A percentile compares a stretch with the other conserved stretches of the same genome.
Evolutionary conservation across 2,797 vertebrate species (phyloP).

Genomic region (Xiphophorus birchmanni): DNA sequence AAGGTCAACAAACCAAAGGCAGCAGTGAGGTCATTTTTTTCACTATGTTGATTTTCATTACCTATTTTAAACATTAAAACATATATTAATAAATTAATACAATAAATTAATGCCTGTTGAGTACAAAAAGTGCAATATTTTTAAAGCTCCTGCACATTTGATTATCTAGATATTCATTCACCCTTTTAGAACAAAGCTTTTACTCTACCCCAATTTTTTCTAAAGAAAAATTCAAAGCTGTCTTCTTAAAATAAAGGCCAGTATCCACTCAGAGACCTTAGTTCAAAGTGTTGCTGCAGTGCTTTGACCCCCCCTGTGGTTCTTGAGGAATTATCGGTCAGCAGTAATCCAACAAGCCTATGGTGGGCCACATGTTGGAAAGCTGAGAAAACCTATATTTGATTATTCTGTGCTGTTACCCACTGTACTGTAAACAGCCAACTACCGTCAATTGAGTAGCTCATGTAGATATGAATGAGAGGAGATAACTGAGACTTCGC

Average conservation of each 20-base stretch:
- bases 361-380: conserved; percentile 48
- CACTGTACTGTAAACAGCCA: neutral
- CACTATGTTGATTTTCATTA: too few species aligned
- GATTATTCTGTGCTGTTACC: conserved; percentile 6
- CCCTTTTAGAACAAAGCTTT: neutral
- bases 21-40: too few species aligned
- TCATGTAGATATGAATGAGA: neutral
- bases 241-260: neutral
- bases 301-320: conserved; percentile 16
- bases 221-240: neutral
- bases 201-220: neutral
- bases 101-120: neutral
- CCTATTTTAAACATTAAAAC: neutral
- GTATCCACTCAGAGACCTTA: conserved; percentile 9
- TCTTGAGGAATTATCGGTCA: conserved; percentile 54
- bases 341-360: conserved; percentile 51
- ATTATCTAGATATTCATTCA: neutral
- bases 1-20: neutral
- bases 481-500: neutral
- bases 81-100: neutral
- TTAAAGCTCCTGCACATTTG: neutral
- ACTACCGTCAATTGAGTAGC: neutral
- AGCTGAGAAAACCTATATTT: conserved; percentile 32
- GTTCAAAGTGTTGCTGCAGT: conserved; percentile 7
- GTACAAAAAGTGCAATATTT: neutral